A percentile compares a stretch with the other conserved stretches of the same genome.
Evolutionary conservation across 2,797 vertebrate genomes (phyloP).

Genomic region (Betta splendens): DNA sequence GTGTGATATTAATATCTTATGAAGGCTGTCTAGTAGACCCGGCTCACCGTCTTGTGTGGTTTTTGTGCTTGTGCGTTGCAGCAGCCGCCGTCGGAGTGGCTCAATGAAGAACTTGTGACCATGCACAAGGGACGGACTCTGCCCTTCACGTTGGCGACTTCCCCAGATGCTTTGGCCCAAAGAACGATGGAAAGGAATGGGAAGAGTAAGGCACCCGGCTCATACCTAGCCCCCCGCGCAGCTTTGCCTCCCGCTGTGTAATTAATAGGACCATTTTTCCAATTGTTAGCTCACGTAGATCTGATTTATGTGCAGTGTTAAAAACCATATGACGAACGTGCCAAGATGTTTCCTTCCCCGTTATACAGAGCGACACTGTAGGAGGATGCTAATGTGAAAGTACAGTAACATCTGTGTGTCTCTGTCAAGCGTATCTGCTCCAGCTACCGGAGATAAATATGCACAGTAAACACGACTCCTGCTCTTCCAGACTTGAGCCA

Average conservation of each 20-base stretch:
- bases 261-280: slow-evolving; percentile 19
- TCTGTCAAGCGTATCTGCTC: slow-evolving; percentile 65
- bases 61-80: slow-evolving; percentile 74
- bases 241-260: slow-evolving; percentile 32
- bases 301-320: slow-evolving; percentile 24
- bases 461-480: slow-evolving; percentile 68
- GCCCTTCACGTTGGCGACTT: slow-evolving; percentile 69
- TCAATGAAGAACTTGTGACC: slow-evolving; percentile 74
- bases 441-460: slow-evolving; percentile 63
- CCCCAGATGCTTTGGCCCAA: slow-evolving; percentile 76
- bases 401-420: slow-evolving; percentile 55
- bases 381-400: slow-evolving; percentile 60
- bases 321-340: slow-evolving; percentile 38
- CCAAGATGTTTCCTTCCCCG: slow-evolving; percentile 56
- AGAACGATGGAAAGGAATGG: slow-evolving; percentile 75
- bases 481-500: slow-evolving; percentile 75
- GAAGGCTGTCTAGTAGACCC: slow-evolving; percentile 70
- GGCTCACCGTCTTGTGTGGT: slow-evolving; percentile 71
- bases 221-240: slow-evolving; percentile 7
- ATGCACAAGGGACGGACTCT: slow-evolving; percentile 69
- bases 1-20: slow-evolving; percentile 77
- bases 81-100: slow-evolving; percentile 59
- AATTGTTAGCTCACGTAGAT: slow-evolving; percentile 17
- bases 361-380: slow-evolving; percentile 40
- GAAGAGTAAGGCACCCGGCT: slow-evolving; percentile 68